Base-by-base conservation (phyloP, 2,113 vertebrate genomes). In the Neotragus pygmaeus region DNA sequence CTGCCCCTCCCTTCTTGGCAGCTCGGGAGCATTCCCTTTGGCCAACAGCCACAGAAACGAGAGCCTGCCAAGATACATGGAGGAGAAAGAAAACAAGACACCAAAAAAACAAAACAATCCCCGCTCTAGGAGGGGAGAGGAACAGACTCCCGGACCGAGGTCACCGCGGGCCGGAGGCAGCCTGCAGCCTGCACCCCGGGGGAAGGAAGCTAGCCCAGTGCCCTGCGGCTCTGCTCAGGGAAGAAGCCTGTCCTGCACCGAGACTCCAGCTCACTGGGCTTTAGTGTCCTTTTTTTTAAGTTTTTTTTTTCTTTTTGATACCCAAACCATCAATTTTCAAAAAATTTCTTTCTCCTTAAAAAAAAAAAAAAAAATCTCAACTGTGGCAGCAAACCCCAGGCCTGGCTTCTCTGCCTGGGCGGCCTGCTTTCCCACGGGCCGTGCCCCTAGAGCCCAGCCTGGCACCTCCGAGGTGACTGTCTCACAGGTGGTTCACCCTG, bases 1-100 rank as follows among this genome's bases (percentile, higher is more conserved):
- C 47, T 91, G 87, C 90, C 91, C 95, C 97, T 81, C 97, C 95
- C 83, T 90, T 95, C 70, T 58, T 93, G 97, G 97, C 96, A 91
- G 87, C 85, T 93, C 86, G 10, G 47, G 78, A 84, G 96, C 88
- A 88, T 96, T 89, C 94, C 55, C 45, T 97, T 95, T 95, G 97
- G 90, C 96, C 75, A 91, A 96, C 64, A 96, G 98, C 87, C 97
- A 98, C 90, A 97, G 96, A 96, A 98, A 97, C 88, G 88, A 94
- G 97, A 43, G 97, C 97, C 97, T 98, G 95, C 96, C 98, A 94
- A 98, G 98, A 97, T 10, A 36, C 95, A 88, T 21, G 95, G 78
- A 94, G 95, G 96, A 98, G 91, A 81, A 96, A 75, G 92, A 95
- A 98, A 98, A 97, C 85, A 96, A 97, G 87, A 97, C 93, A 73